Percentiles rank a stretch among this genome's conserved stretches.
Conservation (phyloP, 23 tunicate species). For the Phallusia fumigata region DNA sequence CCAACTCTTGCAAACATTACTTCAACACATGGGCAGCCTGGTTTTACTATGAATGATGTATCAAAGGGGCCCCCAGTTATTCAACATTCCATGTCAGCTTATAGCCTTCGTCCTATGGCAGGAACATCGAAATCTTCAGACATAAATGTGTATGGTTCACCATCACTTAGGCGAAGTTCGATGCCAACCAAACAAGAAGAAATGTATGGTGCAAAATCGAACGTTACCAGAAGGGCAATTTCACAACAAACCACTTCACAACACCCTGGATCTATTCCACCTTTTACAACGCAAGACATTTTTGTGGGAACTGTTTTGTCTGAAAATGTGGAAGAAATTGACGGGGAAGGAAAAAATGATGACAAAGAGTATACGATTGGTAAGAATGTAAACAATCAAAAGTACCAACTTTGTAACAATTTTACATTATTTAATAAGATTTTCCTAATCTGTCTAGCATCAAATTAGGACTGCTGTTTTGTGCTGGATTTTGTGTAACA, state of each 20-base stretch:
- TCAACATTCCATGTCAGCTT: background rate
- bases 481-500: no score
- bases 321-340: background rate
- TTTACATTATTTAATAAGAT: no score
- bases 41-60: background rate
- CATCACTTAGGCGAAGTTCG: background rate
- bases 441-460: no score
- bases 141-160: background rate
- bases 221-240: background rate
- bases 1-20: background rate
- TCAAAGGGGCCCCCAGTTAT: background rate
- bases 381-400: background rate
- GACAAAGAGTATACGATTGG: constrained; percentile 50
- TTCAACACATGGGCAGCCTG: background rate
- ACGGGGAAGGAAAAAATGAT: constrained; percentile 14
- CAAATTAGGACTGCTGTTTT: no score
- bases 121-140: background rate
- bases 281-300: background rate
- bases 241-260: background rate
- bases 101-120: background rate
- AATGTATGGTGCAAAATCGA: background rate
- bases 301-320: background rate
- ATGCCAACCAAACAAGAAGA: background rate
- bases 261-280: background rate
- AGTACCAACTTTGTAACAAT: no score